These are phyloP conservation scores for Clarias pachynema DNA, from an alignment of 2,797 vertebrate species.

Conservation along the genomic window DNA sequence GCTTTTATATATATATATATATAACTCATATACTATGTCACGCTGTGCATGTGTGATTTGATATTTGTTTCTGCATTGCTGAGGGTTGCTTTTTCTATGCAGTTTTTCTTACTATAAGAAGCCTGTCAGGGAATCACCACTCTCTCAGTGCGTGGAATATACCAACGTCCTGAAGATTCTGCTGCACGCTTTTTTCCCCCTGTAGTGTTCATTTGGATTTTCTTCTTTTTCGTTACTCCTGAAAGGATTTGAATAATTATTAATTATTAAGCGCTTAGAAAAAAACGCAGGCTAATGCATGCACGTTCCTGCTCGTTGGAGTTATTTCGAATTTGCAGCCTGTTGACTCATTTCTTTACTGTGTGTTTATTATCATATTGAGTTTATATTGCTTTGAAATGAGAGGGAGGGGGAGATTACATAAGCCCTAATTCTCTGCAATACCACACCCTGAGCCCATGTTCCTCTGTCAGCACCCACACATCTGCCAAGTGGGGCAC, in stretches of 20 bases:
- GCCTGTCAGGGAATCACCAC: neutral
- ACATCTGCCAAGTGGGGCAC: conserved; percentile 36
- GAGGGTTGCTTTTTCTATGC: neutral
- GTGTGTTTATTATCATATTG: conserved; percentile 1
- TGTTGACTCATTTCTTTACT: conserved; percentile 8
- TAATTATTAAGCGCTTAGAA: neutral
- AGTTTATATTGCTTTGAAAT: conserved; percentile 39
- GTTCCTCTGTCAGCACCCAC: conserved; percentile 31
- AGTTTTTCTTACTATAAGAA: neutral
- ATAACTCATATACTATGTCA: neutral
- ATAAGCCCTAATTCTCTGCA: conserved; percentile 53
- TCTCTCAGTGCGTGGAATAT: neutral
- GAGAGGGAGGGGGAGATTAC: conserved; percentile 42
- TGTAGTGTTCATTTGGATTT: neutral
- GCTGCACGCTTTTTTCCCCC: neutral
- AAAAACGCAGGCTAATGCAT: neutral
- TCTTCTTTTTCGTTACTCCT: neutral
- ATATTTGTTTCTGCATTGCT: conserved; percentile 2
- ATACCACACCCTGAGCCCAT: conserved; percentile 56
- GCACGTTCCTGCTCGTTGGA: neutral
- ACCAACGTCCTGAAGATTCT: neutral
- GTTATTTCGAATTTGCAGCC: neutral
- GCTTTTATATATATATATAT: neutral
- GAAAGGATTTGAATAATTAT: neutral
- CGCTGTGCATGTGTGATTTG: conserved; percentile 12